Percentiles rank a stretch among this genome's conserved stretches.
Conservation (phyloP, 2,113 vertebrate species). For the Pyxicephalus adspersus region DNA sequence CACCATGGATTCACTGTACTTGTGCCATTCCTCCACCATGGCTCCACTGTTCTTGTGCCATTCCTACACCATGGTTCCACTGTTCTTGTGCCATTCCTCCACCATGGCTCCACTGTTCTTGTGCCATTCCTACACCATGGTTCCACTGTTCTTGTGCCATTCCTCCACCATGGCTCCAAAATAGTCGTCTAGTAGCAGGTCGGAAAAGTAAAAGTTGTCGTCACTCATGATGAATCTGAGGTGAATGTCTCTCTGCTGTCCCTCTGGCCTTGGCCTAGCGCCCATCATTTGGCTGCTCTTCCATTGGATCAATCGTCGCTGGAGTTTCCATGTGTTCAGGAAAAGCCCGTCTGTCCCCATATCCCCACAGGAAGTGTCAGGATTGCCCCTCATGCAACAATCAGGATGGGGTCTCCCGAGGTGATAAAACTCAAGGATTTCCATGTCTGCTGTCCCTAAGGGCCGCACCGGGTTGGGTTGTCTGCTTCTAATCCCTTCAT, state of each 20-base stretch:
- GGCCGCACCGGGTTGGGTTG: too few relatives aligned
- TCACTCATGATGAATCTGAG: background rate
- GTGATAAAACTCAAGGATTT: slow-evolving; percentile 50
- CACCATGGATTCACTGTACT: too few relatives aligned
- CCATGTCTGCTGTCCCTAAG: background rate
- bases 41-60: too few relatives aligned
- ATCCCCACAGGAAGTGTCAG: slow-evolving; percentile 66
- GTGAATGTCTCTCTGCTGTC: background rate
- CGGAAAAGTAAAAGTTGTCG: background rate
- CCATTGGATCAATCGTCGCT: slow-evolving; percentile 59
- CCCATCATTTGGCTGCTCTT: slow-evolving; percentile 61
- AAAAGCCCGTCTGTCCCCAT: slow-evolving; percentile 66
- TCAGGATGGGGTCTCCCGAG: slow-evolving; percentile 43
- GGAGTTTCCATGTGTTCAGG: slow-evolving; percentile 67
- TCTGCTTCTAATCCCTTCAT: too few relatives aligned
- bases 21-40: too few relatives aligned
- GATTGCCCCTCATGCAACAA: slow-evolving; percentile 46
- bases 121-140: too few relatives aligned
- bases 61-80: too few relatives aligned
- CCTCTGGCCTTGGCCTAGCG: background rate
- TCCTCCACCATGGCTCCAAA: too few relatives aligned
- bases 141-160: too few relatives aligned
- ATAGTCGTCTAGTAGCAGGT: too few relatives aligned
- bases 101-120: too few relatives aligned
- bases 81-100: too few relatives aligned